These are phyloP conservation scores for Andrena flavipes DNA, from an alignment of 2,888 invertebrate genomes.

Conservation along the genomic window DNA sequence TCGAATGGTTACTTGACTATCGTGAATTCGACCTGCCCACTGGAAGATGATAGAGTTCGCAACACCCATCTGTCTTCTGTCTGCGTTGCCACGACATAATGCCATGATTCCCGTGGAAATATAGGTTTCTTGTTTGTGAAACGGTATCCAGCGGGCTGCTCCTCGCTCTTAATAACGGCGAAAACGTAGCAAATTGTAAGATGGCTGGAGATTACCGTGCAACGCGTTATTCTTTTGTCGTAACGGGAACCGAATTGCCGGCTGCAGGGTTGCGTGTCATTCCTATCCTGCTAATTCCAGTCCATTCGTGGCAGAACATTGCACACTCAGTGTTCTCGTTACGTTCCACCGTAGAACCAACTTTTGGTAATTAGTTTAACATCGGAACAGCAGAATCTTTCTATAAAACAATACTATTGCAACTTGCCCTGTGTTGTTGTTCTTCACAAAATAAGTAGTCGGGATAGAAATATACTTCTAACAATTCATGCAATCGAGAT, in stretches of 20 bases:
- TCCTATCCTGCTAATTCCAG: constrained; percentile 66
- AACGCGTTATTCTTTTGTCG: constrained; percentile 65
- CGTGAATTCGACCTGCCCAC: constrained; percentile 17
- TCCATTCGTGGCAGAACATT: constrained; percentile 46
- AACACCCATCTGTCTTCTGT: constrained; percentile 4
- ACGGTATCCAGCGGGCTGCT: constrained; percentile 51
- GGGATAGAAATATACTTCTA: no score
- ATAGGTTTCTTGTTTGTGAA: constrained; percentile 52
- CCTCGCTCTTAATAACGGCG: constrained; percentile 63
- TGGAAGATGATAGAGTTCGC: constrained; percentile 1
- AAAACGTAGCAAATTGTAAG: constrained; percentile 63
- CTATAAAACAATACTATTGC: no score
- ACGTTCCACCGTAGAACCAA: no score
- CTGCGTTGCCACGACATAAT: constrained; percentile 1
- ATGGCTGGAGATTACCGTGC: constrained; percentile 53
- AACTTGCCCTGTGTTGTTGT: no score
- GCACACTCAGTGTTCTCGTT: not conserved
- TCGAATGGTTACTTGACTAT: constrained; percentile 9
- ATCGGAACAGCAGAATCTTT: no score
- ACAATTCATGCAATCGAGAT: not conserved
- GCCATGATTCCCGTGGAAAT: constrained; percentile 20
- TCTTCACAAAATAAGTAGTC: no score
- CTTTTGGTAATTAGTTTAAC: no score
- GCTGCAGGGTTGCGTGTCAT: constrained; percentile 69
- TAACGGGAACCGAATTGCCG: constrained; percentile 71